Conservation (phyloP, 2,797 vertebrate species). For the Caiman crocodilus region DNA sequence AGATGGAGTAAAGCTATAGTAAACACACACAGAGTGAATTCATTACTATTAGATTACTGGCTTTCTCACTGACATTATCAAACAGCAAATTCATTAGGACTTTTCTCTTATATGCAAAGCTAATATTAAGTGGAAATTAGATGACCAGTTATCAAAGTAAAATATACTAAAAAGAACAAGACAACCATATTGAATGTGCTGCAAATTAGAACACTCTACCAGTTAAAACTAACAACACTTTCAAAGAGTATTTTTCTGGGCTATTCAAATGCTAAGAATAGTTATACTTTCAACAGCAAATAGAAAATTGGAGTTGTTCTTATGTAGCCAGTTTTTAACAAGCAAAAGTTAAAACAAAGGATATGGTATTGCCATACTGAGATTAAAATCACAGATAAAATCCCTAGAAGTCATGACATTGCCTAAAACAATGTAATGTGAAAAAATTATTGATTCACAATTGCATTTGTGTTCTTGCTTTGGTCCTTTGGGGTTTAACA, state of each 20-base stretch:
- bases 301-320: constrained; percentile 14
- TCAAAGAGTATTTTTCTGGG: not conserved
- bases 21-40: constrained; percentile 72
- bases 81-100: constrained; percentile 57
- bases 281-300: constrained; percentile 26
- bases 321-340: not conserved
- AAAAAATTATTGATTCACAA: not conserved
- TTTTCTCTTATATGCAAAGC: not conserved
- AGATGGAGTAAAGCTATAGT: constrained; percentile 70
- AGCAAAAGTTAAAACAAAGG: constrained; percentile 9
- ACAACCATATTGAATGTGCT: not conserved
- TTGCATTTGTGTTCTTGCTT: not conserved
- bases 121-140: constrained; percentile 53
- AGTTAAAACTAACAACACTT: not conserved
- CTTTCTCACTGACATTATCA: constrained; percentile 72
- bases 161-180: constrained; percentile 22
- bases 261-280: constrained; percentile 13
- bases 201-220: not conserved
- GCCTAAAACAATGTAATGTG: not conserved
- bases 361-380: not conserved
- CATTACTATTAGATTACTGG: constrained; percentile 66
- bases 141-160: constrained; percentile 53
- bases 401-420: not conserved
- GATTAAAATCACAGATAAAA: not conserved
- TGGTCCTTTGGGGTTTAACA: not conserved